These are phyloP conservation scores for Neodontobutis hainanensis DNA, from an alignment of 2,113 vertebrate genomes.

Conservation along the genomic window DNA sequence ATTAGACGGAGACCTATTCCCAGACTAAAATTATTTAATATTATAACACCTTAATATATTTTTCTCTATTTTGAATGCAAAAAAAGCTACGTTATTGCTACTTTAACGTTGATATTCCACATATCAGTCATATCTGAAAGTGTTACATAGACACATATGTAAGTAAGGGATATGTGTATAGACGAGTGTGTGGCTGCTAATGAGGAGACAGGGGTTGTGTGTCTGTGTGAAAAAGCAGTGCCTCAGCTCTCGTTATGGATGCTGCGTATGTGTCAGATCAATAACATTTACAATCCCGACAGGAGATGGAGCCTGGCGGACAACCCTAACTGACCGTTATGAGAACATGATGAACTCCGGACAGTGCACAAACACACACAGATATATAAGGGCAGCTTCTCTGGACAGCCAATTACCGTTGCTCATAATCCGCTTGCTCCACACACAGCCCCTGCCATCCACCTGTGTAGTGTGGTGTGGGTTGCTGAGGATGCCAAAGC, in stretches of 20 bases:
- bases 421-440: slow-evolving; percentile 71
- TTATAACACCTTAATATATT: not conserved
- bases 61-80: no score
- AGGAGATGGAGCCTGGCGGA: slow-evolving; percentile 66
- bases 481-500: slow-evolving; percentile 40
- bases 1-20: no score
- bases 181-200: slow-evolving; percentile 70
- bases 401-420: slow-evolving; percentile 76
- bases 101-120: not conserved
- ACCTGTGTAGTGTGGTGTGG: slow-evolving; percentile 51
- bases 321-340: slow-evolving; percentile 72
- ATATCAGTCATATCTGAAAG: not conserved
- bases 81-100: no score
- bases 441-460: slow-evolving; percentile 55
- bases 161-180: slow-evolving; percentile 29
- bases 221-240: slow-evolving; percentile 36
- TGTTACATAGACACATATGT: not conserved
- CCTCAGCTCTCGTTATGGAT: slow-evolving; percentile 70
- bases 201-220: slow-evolving; percentile 57
- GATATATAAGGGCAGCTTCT: slow-evolving; percentile 55
- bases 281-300: slow-evolving; percentile 79
- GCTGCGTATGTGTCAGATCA: slow-evolving; percentile 68
- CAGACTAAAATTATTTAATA: not conserved
- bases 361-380: slow-evolving; percentile 47
- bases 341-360: slow-evolving; percentile 73